Evolutionary conservation across 1,140 invertebrate species (phyloP), one percentile per base, ranked within the genome.

Genomic region (Sinella curviseta): DNA sequence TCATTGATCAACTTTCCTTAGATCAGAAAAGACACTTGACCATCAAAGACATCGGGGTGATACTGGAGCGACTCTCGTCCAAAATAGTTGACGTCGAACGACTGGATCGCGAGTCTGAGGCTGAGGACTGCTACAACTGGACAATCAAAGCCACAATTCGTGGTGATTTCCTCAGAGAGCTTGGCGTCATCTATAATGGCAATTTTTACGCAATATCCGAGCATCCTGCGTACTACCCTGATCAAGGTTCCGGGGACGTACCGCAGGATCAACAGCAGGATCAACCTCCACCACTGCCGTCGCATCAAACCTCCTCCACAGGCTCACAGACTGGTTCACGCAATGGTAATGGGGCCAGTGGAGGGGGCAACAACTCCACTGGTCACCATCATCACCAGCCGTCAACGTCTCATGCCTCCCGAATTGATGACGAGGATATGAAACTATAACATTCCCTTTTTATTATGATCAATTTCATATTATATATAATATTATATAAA

Each of bases 121-220:
- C 93, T 86, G 93, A 94, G 85, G 94, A 96, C 86, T 95, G 94
- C 86, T 95, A 95, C 89, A 60, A 87, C 79, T 87, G 87, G 87
- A 86, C 87, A 77, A 87, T 87, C 82, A 86, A 86, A 83, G 87
- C 87, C 20, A 87, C 86, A n/a, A 86, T 87, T 57, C 89, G 94
- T 65, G 95, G 95, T 65, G 94, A 96, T 86, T 93, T 94, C 82
- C 87, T 97, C 79, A 89, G 94, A 70, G 95, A 97, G 87, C 89
- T 97, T 67, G 95, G 95, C 57, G 94, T 97, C 77, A 94, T 97
- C 85, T 97, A 97, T 87, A 96, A 97, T 89, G 95, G 95, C 54
- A 96, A 95, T 87, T 97, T 96, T 88, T 97, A 97, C 87, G 94
- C 94, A 77, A 96, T 97, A 84, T 95, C 94, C 83, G 95, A 97